Conservation (phyloP, 53 echinoderm and acorn worm species). For the Paelopatides confundens region DNA sequence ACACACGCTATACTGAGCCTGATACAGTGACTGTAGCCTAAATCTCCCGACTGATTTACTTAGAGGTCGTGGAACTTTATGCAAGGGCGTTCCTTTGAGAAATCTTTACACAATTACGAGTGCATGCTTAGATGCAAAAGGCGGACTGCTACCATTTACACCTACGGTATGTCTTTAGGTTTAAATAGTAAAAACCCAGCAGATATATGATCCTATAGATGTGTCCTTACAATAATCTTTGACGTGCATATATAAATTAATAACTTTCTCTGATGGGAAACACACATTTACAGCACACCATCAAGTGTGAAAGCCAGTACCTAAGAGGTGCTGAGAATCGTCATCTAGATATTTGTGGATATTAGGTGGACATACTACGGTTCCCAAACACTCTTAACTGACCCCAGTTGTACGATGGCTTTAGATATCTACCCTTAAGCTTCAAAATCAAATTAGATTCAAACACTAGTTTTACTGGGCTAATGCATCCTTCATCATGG, state of each 20-base stretch:
- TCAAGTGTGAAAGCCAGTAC: constrained; percentile 29
- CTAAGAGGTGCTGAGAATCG: background rate
- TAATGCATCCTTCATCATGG: background rate
- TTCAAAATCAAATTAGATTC: constrained; percentile 8
- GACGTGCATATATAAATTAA: constrained; percentile 32
- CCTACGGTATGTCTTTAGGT: too few species aligned
- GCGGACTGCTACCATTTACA: too few species aligned
- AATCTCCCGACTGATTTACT: too few species aligned
- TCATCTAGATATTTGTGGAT: background rate
- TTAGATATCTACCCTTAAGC: background rate
- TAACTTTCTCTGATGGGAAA: constrained; percentile 45
- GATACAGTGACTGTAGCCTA: too few species aligned
- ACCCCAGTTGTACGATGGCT: background rate
- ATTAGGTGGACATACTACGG: background rate
- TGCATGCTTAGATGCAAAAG: too few species aligned
- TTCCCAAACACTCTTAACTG: background rate
- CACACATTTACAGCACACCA: constrained; percentile 9
- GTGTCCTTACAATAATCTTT: background rate
- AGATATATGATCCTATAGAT: too few species aligned
- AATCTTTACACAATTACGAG: too few species aligned
- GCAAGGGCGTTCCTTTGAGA: too few species aligned
- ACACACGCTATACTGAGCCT: too few species aligned
- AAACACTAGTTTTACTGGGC: background rate
- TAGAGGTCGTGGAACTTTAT: too few species aligned
- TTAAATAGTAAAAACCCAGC: too few species aligned